These are phyloP conservation scores for Coregonus clupeaformis DNA, from an alignment of 2,113 vertebrate genomes.

Conservation along the genomic window DNA sequence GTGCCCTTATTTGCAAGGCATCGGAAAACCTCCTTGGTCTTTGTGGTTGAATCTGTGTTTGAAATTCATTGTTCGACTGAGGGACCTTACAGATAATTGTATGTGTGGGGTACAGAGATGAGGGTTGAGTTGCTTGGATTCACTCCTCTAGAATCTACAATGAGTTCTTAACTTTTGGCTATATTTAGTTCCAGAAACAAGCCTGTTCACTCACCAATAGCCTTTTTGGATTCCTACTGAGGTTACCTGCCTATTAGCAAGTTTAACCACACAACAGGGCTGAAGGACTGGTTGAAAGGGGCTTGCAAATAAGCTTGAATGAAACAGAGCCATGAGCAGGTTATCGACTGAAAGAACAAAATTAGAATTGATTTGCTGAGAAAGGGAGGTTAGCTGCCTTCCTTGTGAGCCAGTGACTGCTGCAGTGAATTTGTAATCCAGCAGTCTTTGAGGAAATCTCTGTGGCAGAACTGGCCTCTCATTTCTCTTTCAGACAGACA, in stretches of 20 bases:
- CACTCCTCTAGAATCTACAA: too few relatives aligned
- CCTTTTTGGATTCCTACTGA: neutral
- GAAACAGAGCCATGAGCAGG: constrained; percentile 35
- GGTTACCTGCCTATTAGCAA: constrained; percentile 6
- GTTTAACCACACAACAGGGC: constrained; percentile 22
- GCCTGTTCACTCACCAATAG: too few relatives aligned
- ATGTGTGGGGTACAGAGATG: too few relatives aligned
- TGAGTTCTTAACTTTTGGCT: too few relatives aligned
- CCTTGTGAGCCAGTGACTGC: constrained; percentile 22
- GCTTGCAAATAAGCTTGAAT: constrained; percentile 26
- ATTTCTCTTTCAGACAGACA: constrained; percentile 57
- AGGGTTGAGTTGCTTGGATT: too few relatives aligned
- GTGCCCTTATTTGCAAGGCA: too few relatives aligned
- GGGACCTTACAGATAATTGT: too few relatives aligned
- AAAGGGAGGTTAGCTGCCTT: constrained; percentile 36
- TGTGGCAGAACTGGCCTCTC: constrained; percentile 32
- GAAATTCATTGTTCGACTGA: too few relatives aligned
- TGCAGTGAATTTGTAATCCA: constrained; percentile 69
- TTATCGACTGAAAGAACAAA: constrained; percentile 54
- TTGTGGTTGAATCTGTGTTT: too few relatives aligned
- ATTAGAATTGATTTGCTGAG: constrained; percentile 67
- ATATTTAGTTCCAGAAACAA: too few relatives aligned
- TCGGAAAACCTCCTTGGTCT: too few relatives aligned
- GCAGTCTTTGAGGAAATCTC: constrained; percentile 52
- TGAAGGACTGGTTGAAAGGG: constrained; percentile 33